Base-by-base conservation (phyloP, 2,888 invertebrate species). In the Lycia hirtaria region DNA sequence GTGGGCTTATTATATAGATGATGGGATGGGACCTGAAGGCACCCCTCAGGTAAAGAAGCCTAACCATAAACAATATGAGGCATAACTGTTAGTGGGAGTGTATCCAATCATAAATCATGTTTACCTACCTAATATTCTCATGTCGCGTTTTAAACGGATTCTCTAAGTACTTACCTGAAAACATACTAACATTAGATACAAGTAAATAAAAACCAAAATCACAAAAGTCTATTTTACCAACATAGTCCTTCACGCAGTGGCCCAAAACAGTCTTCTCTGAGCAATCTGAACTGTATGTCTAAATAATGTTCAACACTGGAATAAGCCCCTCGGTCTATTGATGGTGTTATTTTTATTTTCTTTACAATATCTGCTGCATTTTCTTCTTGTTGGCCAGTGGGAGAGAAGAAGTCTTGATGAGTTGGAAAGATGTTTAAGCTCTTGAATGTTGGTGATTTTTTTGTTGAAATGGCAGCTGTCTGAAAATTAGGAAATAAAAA, bases 201-300 rank as follows among this genome's bases (percentile, higher is more conserved):
- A 50, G 26, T 1, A 43, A 17, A 33, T 28, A 35, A 35, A 19
- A 14, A 49, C 9, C 12, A 37, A 12, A 15, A 9, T 9, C 33
- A 45, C 3, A 22, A 22, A 30, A 26, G 32, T 3, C 26, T 14
- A 24, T 51, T 51, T 40, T 84, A 90, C 90, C 73, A 73, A 91
- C 90, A 76, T 77, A 96, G 92, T 59, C 95, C 96, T 72, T 94
- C 93, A 28, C 96, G 85, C 19, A 98, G 77, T 0, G 97, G 96
- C 14, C 93, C 91, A 26, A 96, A 92, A 74, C 96, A 97, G 81
- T 98, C 97, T 86, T 97, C 97, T 26, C 96, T 86, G 44, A 97
- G 76, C 28, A 97, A 86, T 30, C 95, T 93, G 73, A 96, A 96
- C 67, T 97, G 97, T n/a, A 95, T 88, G 68, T 96, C 95, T 19